Evolutionary conservation across 2,113 vertebrate species (phyloP).

Genomic region (Dasyurus viverrinus): DNA sequence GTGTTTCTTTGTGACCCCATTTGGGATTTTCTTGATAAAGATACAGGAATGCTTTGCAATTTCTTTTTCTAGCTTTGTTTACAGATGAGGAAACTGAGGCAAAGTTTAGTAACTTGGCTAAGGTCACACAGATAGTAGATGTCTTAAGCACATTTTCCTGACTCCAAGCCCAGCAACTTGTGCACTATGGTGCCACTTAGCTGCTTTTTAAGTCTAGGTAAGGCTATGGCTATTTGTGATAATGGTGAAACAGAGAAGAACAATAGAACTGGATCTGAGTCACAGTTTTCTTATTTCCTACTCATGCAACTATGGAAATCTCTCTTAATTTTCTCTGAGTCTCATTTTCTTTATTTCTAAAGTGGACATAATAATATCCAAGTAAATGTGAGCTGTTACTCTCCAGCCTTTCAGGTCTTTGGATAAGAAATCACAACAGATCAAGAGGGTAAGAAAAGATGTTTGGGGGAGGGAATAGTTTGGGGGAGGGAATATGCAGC

Average conservation of each 20-base stretch:
- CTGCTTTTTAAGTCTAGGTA: not conserved
- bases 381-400: not conserved
- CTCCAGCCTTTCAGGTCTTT: not conserved
- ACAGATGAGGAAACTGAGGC: not conserved
- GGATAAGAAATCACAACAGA: not conserved
- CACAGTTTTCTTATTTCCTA: not conserved
- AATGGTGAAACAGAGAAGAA: not conserved
- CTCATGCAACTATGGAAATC: not conserved
- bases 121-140: not conserved
- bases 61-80: not conserved
- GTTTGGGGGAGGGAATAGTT: too few species aligned
- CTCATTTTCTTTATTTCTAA: not conserved
- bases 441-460: not conserved
- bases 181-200: not conserved
- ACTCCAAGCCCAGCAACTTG: not conserved
- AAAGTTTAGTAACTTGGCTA: not conserved
- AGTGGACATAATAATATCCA: not conserved
- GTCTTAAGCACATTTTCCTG: not conserved
- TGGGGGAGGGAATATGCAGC: not conserved
- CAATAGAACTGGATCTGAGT: not conserved
- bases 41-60: not conserved
- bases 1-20: not conserved
- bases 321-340: not conserved
- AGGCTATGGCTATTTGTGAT: not conserved
- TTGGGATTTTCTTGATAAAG: not conserved